phyloP scores from a whole-genome alignment of 2,797 vertebrate species.

The Phyllotis vaccarum region DNA sequence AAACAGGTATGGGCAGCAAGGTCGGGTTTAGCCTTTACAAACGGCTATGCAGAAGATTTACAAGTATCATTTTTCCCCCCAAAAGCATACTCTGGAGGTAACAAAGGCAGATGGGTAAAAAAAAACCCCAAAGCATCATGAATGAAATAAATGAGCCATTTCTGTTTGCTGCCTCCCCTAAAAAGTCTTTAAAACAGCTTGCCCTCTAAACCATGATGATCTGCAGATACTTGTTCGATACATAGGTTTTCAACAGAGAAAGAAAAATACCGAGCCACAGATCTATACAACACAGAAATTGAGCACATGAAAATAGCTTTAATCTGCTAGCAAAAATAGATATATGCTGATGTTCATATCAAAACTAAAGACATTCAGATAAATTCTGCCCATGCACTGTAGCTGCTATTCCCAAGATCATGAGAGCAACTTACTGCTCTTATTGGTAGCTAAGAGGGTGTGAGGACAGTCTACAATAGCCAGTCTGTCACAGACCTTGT shows the following conservation, averaged over 20 bases:
- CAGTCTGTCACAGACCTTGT: slow-evolving; percentile 41
- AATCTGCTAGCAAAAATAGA: slow-evolving; percentile 81
- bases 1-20: too few relatives aligned
- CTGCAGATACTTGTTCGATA: not conserved
- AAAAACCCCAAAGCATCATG: too few relatives aligned
- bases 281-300: slow-evolving; percentile 48
- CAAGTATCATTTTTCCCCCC: not conserved
- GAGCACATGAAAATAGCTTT: slow-evolving; percentile 71
- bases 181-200: not conserved
- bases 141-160: slow-evolving; percentile 54
- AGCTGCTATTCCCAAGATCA: slow-evolving; percentile 55
- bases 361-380: slow-evolving; percentile 74
- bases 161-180: not conserved
- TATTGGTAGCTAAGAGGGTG: slow-evolving; percentile 72
- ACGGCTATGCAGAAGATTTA: slow-evolving; percentile 53
- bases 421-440: slow-evolving; percentile 76
- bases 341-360: slow-evolving; percentile 68
- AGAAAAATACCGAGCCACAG: slow-evolving; percentile 25
- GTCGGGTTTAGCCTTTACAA: slow-evolving; percentile 51
- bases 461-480: slow-evolving; percentile 64
- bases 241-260: slow-evolving; percentile 51
- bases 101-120: slow-evolving; percentile 47
- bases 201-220: slow-evolving; percentile 2
- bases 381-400: slow-evolving; percentile 66
- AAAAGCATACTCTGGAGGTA: slow-evolving; percentile 38